Evolutionary conservation across 2,797 vertebrate genomes (phyloP).

Genomic region (Pampus argenteus): DNA sequence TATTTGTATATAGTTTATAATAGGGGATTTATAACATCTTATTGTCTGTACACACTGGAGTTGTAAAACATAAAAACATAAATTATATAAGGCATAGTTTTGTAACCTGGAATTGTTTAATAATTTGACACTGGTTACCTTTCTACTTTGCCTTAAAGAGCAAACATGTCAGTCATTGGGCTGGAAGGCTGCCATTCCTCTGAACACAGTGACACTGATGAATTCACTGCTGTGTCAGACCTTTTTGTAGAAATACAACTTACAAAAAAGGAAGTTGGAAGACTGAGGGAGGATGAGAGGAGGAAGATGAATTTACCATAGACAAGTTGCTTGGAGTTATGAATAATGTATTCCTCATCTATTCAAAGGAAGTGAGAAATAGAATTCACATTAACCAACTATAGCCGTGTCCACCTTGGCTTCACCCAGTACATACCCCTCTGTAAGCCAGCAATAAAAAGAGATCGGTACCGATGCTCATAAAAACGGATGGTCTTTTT

Average conservation of each 20-base stretch:
- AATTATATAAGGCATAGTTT: conserved; percentile 4
- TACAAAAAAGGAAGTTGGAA: conserved; percentile 64
- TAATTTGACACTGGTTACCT: conserved; percentile 40
- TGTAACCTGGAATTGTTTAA: conserved; percentile 34
- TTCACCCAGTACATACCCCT: conserved; percentile 34
- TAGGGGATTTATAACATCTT: neutral
- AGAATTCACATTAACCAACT: conserved; percentile 84
- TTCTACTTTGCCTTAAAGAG: conserved; percentile 47
- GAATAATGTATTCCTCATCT: conserved; percentile 86
- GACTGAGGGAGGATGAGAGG: conserved; percentile 60
- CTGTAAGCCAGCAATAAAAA: conserved; percentile 39
- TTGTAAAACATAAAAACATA: neutral
- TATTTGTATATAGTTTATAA: too few relatives aligned
- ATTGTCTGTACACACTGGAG: neutral
- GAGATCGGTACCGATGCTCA: conserved; percentile 55
- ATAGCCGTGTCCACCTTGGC: conserved; percentile 72
- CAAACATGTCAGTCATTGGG: conserved; percentile 65
- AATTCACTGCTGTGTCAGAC: conserved; percentile 81
- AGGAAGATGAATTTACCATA: conserved; percentile 80
- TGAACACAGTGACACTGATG: conserved; percentile 73
- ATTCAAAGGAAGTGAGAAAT: conserved; percentile 81
- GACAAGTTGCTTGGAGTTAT: conserved; percentile 83
- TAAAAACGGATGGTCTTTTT: conserved; percentile 72
- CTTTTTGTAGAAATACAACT: conserved; percentile 78
- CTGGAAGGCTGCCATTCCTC: conserved; percentile 35